phyloP scores from a whole-genome alignment of 2,888 invertebrate genomes.

The Melieria omissa region DNA sequence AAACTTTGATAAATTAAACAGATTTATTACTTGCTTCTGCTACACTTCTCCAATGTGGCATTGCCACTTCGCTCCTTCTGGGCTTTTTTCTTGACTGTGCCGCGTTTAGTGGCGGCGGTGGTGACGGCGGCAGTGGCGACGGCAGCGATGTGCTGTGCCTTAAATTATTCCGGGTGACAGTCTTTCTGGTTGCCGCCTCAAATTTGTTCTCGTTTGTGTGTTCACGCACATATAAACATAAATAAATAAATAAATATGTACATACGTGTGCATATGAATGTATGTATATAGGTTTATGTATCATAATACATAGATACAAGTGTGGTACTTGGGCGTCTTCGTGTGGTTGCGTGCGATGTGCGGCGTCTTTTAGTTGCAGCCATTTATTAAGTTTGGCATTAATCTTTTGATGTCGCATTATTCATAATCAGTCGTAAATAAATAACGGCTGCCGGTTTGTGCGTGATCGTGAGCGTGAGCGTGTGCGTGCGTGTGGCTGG shows the following conservation, averaged over 20 bases:
- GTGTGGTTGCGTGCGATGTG: background rate
- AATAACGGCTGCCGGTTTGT: constrained; percentile 6
- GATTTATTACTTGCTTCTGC: constrained; percentile 42
- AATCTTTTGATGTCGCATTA: constrained; percentile 41
- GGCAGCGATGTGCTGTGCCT: constrained; percentile 16
- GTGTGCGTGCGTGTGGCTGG: background rate
- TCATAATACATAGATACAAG: no score
- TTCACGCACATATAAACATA: background rate
- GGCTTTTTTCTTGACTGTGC: no score
- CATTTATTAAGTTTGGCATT: constrained; percentile 36
- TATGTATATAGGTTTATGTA: background rate
- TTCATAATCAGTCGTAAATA: constrained; percentile 38
- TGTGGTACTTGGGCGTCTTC: background rate
- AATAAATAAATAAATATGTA: background rate
- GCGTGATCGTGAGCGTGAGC: background rate
- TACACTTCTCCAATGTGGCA: background rate
- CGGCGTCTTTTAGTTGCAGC: constrained; percentile 18
- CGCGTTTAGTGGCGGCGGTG: no score
- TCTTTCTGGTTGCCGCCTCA: constrained; percentile 14
- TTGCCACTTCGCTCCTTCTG: no score
- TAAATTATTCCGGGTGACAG: constrained; percentile 32
- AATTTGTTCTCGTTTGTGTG: constrained; percentile 18
- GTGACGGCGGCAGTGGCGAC: no score
- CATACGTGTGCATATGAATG: background rate
- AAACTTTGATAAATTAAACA: constrained; percentile 49